Percentiles rank a stretch among this genome's conserved stretches.
phyloP scores from a whole-genome alignment of 2,113 vertebrate species.

The Psittacara wagleri region DNA sequence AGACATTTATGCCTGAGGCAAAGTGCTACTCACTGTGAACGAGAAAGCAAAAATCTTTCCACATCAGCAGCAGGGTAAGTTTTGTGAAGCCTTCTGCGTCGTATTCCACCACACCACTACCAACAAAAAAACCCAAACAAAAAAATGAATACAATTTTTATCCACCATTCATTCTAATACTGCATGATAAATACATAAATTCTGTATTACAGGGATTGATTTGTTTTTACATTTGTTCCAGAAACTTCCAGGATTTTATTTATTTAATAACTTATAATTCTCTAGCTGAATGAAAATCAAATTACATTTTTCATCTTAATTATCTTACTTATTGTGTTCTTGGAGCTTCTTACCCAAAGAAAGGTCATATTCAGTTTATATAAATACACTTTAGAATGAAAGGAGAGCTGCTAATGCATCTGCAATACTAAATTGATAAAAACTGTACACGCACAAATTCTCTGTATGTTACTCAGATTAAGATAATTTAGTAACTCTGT shows the following conservation, averaged over 20 bases:
- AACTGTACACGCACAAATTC: neutral
- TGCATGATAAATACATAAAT: neutral
- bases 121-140: neutral
- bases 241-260: neutral
- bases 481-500: neutral
- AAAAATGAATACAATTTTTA: neutral
- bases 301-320: neutral
- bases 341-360: neutral
- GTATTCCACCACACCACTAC: slow-evolving; percentile 95
- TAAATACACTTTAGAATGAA: neutral
- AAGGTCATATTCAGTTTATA: neutral
- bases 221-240: neutral
- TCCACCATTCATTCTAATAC: neutral
- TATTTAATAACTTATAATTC: neutral
- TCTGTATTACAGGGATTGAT: neutral
- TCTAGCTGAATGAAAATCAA: neutral
- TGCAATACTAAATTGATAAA: neutral
- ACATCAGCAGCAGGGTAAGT: slow-evolving; percentile 94
- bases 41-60: slow-evolving; percentile 97
- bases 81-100: slow-evolving; percentile 98
- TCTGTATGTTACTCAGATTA: neutral
- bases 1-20: slow-evolving; percentile 43
- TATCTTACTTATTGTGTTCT: neutral
- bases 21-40: slow-evolving; percentile 90
- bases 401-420: neutral